A percentile compares a stretch with the other conserved stretches of the same genome.
Evolutionary conservation across 2,888 invertebrate species (phyloP).

Genomic region (Bugula neritina): DNA sequence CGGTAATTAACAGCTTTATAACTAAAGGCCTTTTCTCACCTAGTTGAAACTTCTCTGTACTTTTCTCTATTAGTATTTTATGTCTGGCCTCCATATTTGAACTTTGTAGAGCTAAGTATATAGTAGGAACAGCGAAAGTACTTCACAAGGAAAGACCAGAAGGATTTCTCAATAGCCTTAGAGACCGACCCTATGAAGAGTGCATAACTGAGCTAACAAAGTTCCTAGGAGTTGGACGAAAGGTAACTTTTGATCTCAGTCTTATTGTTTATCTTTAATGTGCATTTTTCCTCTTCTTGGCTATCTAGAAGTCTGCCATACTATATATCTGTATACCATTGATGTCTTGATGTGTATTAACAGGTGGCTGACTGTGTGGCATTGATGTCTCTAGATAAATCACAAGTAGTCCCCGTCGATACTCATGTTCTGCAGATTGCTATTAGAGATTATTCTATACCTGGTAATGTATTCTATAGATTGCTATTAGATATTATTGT

Average conservation of each 20-base stretch:
- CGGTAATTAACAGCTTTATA: no score
- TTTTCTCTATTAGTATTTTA: no score
- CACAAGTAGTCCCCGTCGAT: slow-evolving; percentile 85
- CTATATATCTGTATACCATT: neutral
- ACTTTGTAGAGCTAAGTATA: slow-evolving; percentile 46
- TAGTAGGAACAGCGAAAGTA: slow-evolving; percentile 56
- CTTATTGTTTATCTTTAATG: neutral
- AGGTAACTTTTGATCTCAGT: slow-evolving; percentile 67
- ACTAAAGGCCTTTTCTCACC: no score
- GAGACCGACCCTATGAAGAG: slow-evolving; percentile 61
- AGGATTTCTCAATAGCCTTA: slow-evolving; percentile 68
- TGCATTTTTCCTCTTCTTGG: neutral
- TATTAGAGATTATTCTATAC: slow-evolving; percentile 67
- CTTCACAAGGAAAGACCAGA: slow-evolving; percentile 49
- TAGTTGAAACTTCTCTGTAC: no score
- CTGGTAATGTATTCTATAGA: slow-evolving; percentile 61
- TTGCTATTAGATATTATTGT: no score
- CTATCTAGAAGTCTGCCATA: no score
- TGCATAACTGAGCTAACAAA: slow-evolving; percentile 70
- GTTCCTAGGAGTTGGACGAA: slow-evolving; percentile 84
- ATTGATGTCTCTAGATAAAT: slow-evolving; percentile 86
- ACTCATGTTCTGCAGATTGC: slow-evolving; percentile 93
- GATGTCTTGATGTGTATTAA: neutral
- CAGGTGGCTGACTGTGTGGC: slow-evolving; percentile 95
- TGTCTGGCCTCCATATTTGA: no score